These are phyloP conservation scores for Achlya flavicornis DNA, from an alignment of 2,888 invertebrate genomes.

Conservation along the genomic window DNA sequence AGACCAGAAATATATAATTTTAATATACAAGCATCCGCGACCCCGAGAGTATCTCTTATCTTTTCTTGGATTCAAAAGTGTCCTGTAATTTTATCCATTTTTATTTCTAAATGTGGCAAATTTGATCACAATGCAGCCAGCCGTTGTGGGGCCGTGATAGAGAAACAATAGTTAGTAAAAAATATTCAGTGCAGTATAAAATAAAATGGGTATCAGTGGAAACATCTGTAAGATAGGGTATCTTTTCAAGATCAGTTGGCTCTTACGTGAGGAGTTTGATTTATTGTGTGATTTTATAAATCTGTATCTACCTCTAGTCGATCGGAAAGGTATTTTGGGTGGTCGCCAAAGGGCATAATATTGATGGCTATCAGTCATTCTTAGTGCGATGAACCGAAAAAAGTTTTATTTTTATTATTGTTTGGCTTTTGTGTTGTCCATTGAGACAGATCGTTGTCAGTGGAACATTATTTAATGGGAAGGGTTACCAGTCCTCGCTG, in stretches of 20 bases:
- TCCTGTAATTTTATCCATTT: no score
- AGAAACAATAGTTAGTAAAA: no score
- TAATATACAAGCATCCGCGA: no score
- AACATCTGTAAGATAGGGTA: neutral
- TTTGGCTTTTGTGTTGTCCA: neutral
- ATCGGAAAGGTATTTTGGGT: neutral
- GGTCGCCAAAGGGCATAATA: neutral
- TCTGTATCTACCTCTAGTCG: no score
- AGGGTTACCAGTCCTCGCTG: neutral
- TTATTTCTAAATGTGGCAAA: no score
- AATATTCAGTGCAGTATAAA: neutral
- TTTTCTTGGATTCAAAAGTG: no score
- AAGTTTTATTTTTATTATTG: neutral
- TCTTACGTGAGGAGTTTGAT: neutral
- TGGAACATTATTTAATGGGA: neutral
- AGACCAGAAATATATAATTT: no score
- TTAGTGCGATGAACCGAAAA: neutral
- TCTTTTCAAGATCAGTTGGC: neutral
- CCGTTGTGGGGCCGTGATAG: no score
- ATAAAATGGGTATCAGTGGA: constrained; percentile 1
- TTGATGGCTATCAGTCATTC: neutral
- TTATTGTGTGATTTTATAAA: neutral
- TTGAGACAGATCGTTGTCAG: neutral
- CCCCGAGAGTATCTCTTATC: no score
- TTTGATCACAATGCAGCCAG: no score